Base-by-base conservation (phyloP, 2,113 vertebrate species). In the Cervus canadensis region DNA sequence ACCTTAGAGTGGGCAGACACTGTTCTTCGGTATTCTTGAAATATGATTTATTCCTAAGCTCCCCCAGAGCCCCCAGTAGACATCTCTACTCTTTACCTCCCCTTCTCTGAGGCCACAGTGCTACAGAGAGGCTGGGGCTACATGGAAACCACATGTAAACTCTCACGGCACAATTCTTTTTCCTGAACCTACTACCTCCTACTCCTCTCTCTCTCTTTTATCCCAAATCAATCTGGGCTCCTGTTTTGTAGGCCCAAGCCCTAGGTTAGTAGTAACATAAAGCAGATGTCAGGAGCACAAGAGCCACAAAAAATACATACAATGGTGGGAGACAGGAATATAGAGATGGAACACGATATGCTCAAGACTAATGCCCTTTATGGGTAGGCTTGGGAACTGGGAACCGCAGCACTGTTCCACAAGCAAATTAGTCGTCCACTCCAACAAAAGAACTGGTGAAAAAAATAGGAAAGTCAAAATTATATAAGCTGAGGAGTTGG, bases 271-370 rank as follows among this genome's bases (percentile, higher is more conserved):
- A 97, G 88, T 88, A 92, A 96, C 76, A 96, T 1, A 88, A 98
- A 98, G 98, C 96, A 98, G 67, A 96, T 0, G 93, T 89, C 16
- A 90, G 97, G 67, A 21, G 74, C 96, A 98, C 30, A 82, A 89
- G 96, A 87, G 95, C 91, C 88, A 97, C 74, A 95, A 10, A 93
- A 89, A 95, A 52, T 82, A 92, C 74, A 86, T 0, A 36, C 30
- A 92, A 96, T 88, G 87, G 79, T 3, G 85, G 71, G 92, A 89
- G 50, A 89, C 3, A 95, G 67, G 67, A 81, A 91, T 74, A 93
- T 40, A 93, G 71, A 93, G 62, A 96, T 78, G 82, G 95, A 54
- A 96, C 90, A 95, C 50, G 50, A 85, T 45, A 81, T n/a, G 89
- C 52, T 92, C 48, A 76, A 94, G 43, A 82, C 48, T 86, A 76